Evolutionary conservation across 2,888 invertebrate species (phyloP), one percentile per base, ranked within the genome.

Genomic region (Rambutsinella grinnellia): DNA sequence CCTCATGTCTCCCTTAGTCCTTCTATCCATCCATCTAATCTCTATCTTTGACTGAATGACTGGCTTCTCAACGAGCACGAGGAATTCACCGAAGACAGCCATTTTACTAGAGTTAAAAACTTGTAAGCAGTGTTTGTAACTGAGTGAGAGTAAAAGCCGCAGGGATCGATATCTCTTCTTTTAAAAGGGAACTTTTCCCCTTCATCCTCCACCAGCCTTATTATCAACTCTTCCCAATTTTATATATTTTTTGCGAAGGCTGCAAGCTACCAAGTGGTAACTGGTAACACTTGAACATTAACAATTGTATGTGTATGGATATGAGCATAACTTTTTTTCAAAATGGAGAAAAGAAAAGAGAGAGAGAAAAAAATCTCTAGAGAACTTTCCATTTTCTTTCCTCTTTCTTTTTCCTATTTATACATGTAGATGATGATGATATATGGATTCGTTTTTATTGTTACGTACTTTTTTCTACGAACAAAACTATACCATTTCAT

Each of bases 81-180:
- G 24, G 46, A 56, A 49, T n/a, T n/a, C n/a, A n/a, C n/a, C n/a
- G n/a, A n/a, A n/a, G n/a, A n/a, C n/a, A n/a, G n/a, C n/a, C n/a
- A n/a, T n/a, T n/a, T n/a, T n/a, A 63, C 56, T 58, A 63, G 44
- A 54, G 53, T 46, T 46, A 53, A 46, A 46, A 47, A 54, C 23
- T 36, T 36, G 62, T 46, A 56, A 56, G 44, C 36, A n/a, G n/a
- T n/a, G n/a, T n/a, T n/a, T n/a, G n/a, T n/a, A 57, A 57, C 23
- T 36, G 28, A 36, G 62, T 19, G 57, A 65, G 72, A 60, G 65
- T 47, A 72, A n/a, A 72, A 58, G 72, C 72, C 72, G 53, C 66
- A 72, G 72, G 72, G 72, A 72, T 72, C 72, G 72, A 72, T 72
- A 72, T 72, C 66, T 72, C 44, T 65, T 72, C n/a, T n/a, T n/a